phyloP scores from a whole-genome alignment of 1,140 invertebrate genomes.

The Chrysomallon squamiferum region DNA sequence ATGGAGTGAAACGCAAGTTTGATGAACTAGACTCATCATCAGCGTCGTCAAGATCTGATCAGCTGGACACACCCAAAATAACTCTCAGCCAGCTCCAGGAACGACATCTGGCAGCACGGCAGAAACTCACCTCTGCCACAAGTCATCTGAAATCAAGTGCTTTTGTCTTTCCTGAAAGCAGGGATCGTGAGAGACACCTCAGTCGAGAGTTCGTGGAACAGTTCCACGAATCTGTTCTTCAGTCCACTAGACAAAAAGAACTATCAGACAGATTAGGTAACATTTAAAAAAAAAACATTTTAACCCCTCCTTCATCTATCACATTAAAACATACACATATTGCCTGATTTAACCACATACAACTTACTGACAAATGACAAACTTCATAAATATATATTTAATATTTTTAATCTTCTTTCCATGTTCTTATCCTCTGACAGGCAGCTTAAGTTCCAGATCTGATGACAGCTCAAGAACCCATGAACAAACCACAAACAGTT shows the following conservation, averaged over 20 bases:
- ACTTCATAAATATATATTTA: too few species aligned
- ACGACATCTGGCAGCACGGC: slow-evolving; percentile 9
- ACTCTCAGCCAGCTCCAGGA: slow-evolving; percentile 17
- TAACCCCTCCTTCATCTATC: too few species aligned
- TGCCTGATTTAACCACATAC: too few species aligned
- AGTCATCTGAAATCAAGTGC: slow-evolving; percentile 10
- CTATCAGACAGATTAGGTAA: slow-evolving; percentile 23
- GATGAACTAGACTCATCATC: slow-evolving; percentile 21
- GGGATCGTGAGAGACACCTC: slow-evolving; percentile 25
- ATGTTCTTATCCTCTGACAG: too few species aligned
- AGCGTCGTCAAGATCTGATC: slow-evolving; percentile 6
- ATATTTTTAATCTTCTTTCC: too few species aligned
- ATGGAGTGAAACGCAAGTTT: slow-evolving; percentile 25
- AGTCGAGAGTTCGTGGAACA: slow-evolving; percentile 60
- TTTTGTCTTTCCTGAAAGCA: slow-evolving; percentile 28
- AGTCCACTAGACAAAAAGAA: slow-evolving; percentile 57
- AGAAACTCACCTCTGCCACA: background rate
- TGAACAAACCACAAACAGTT: too few species aligned
- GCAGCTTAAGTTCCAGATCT: too few species aligned
- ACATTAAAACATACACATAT: too few species aligned
- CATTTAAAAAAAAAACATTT: too few species aligned
- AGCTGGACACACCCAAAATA: slow-evolving; percentile 1
- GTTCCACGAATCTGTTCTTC: slow-evolving; percentile 61
- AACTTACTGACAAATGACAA: too few species aligned
- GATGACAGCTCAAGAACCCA: too few species aligned